Base-by-base conservation (phyloP, 2,888 invertebrate genomes). In the Patella ulyssiponensis region DNA sequence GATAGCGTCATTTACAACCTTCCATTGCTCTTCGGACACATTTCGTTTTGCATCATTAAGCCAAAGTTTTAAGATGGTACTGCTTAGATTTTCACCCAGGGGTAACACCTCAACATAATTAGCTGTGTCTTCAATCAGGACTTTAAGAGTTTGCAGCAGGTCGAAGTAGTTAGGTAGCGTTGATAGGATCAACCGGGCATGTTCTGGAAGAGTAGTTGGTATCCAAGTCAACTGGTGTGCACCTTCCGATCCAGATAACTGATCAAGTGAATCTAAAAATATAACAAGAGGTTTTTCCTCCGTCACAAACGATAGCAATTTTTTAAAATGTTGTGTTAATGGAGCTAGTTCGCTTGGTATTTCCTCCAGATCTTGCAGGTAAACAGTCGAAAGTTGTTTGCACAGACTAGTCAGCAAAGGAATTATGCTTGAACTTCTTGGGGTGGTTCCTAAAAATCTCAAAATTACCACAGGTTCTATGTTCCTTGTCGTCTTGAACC, bases 271-370 rank as follows among this genome's bases (percentile, higher is more conserved):
- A 92, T 99, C 99, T 87, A 99, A 92, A 91, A 97, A 98, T 70
- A 99, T 93, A 0, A 98, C 94, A 71, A 99, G 93, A 0, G 98
- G 98, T 80, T 86, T 97, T 20, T 88, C 87, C 17, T 82, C 82
- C 11, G 88, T 87, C 20, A 89, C 90, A 69, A 81, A 78, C 11
- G 96, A 95, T 79, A 98, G 92, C 71, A 99, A 93, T 86, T 97
- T 96, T 92, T 99, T 99, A 93, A 99, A 98, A 92, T 98, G 96
- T 0, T 97, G 97, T 9, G 98, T 98, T 58, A 99, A 93, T 1
- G 98, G 98, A 52, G 98, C 98, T 86, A 99, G 92, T 91, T 99
- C 99, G 88, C 98, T 97, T 0, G 99, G 99, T 77, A 98, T 98
- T 76, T 96, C 95, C 89, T 98, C 97, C 53, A 83, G 71, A 0